Evolutionary conservation across 2,888 invertebrate genomes (phyloP), one percentile per base, ranked within the genome.

Genomic region (Cylindroiulus punctatus): DNA sequence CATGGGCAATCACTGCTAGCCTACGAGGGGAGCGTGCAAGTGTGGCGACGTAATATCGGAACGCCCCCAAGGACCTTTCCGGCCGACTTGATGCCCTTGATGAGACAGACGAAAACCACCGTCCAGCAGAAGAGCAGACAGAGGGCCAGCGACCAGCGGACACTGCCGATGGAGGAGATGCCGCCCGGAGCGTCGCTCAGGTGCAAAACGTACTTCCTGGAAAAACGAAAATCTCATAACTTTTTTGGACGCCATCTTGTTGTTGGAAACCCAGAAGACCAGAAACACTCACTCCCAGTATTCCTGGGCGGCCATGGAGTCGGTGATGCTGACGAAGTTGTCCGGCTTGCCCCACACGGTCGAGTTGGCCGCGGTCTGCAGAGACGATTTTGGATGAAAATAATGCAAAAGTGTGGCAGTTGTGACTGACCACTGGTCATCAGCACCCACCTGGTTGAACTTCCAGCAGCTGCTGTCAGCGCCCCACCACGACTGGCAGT

Each of bases 51-150:
- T n/a, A n/a, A n/a, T n/a, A n/a, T n/a, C n/a, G n/a, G n/a, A n/a
- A n/a, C n/a, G n/a, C n/a, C n/a, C n/a, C n/a, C n/a, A n/a, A n/a
- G 26, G 52, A 91, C 93, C 92, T 95, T 95, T 89, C 95, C 95
- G 22, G 95, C 95, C 87, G 94, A 94, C 90, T 95, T 94, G 17
- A 95, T 95, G 40, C 95, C 95, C 91, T 95, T 95, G 91, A 94
- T 95, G 81, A 95, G 92, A 89, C 95, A 95, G 81, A 95, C 92
- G 89, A 95, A 95, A 30, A 95, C 95, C 88, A 95, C 95, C 86
- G 94, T 90, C 96, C 96, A 96, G 87, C 96, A 95, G 86, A 94
- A 92, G 1, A 96, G 92, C 17, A 96, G 92, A 90, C 95, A 95
- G 3, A 93, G 91, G 4, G 95, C 95, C 91, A 96, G 93, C 86